Conservation (phyloP, 2,113 vertebrate genomes). For the Silurus meridionalis region DNA sequence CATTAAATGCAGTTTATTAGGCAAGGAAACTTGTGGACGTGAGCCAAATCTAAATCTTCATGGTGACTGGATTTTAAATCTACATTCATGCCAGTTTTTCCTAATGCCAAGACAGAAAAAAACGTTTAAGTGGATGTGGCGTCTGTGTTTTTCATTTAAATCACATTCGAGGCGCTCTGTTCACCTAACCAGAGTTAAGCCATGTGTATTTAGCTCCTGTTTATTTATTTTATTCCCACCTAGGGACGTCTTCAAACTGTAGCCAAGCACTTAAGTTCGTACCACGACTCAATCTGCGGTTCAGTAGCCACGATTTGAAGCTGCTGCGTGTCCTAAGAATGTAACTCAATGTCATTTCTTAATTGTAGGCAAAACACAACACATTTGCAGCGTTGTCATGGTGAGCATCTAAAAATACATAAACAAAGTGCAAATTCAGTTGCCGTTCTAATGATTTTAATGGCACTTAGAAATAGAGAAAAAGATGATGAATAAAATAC, state of each 20-base stretch:
- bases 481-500: background rate
- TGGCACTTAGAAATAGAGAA: conserved; percentile 39
- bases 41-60: background rate
- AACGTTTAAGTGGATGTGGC: background rate
- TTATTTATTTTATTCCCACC: conserved; percentile 4
- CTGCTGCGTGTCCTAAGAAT: conserved; percentile 44
- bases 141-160: background rate
- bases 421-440: conserved; percentile 57
- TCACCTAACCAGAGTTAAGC: background rate
- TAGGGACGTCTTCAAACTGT: background rate
- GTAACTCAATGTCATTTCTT: conserved; percentile 37
- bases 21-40: background rate
- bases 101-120: background rate
- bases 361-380: conserved; percentile 35
- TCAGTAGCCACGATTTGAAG: conserved; percentile 7
- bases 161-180: background rate
- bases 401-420: conserved; percentile 50
- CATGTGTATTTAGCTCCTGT: background rate
- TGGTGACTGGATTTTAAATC: background rate
- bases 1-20: conserved; percentile 39
- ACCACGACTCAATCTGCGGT: background rate
- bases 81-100: background rate
- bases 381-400: conserved; percentile 51
- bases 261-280: background rate
- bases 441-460: conserved; percentile 58